These are phyloP conservation scores for Contarinia nasturtii DNA, from an alignment of 1,140 invertebrate genomes.

Conservation along the genomic window DNA sequence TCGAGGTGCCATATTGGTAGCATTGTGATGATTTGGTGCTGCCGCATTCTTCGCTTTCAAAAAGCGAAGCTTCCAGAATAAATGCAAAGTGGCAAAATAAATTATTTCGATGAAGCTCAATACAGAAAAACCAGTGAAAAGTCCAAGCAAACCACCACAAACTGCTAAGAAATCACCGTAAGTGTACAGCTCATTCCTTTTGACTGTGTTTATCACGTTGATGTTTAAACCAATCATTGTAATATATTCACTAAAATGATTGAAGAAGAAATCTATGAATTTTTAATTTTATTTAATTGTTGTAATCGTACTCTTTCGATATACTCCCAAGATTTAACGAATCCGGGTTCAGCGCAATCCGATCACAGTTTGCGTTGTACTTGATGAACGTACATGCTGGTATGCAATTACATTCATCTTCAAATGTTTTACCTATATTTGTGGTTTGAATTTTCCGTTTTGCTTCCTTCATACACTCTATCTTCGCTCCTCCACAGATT, in stretches of 20 bases:
- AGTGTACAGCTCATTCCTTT: conserved; percentile 20
- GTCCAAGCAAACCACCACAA: conserved; percentile 27
- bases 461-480: conserved; percentile 26
- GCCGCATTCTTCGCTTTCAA: no score
- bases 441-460: conserved; percentile 29
- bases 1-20: no score
- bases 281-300: no score
- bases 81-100: conserved; percentile 24
- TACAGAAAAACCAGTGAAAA: conserved; percentile 28
- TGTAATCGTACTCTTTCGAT: no score
- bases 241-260: conserved; percentile 3
- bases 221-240: no score
- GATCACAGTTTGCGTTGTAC: conserved; percentile 44
- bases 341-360: conserved; percentile 39
- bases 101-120: conserved; percentile 32
- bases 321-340: no score
- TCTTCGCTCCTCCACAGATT: conserved; percentile 34
- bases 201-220: conserved; percentile 17
- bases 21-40: no score
- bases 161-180: conserved; percentile 24
- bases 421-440: conserved; percentile 21
- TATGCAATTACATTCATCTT: conserved; percentile 35
- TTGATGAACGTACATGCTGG: conserved; percentile 43
- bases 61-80: no score
- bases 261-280: no score